Evolutionary conservation across 2,113 vertebrate species (phyloP).

Genomic region (Raja brachyura): DNA sequence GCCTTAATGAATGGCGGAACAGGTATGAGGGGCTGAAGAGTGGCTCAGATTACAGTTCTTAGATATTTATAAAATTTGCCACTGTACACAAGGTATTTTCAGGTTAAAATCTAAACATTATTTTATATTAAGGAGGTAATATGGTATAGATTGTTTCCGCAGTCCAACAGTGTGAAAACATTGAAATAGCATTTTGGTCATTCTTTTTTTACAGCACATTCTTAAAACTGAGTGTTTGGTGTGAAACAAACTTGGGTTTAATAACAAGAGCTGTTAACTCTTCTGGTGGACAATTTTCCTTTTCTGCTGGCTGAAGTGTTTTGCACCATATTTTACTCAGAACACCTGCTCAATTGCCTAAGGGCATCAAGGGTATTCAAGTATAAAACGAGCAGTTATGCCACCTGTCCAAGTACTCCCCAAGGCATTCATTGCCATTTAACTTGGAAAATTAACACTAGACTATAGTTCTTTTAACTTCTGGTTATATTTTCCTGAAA

Average conservation of each 20-base stretch:
- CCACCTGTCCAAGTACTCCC: not conserved
- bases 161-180: not conserved
- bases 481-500: too few species aligned
- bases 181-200: not conserved
- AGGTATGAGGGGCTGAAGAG: too few species aligned
- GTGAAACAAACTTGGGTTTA: not conserved
- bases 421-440: not conserved
- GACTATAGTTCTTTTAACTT: not conserved
- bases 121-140: not conserved
- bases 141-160: not conserved
- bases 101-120: not conserved
- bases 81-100: not conserved
- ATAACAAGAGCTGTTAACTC: not conserved
- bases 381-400: conserved; percentile 2
- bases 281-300: not conserved
- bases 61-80: not conserved
- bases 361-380: not conserved
- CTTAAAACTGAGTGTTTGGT: not conserved
- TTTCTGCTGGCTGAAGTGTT: not conserved
- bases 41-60: too few species aligned
- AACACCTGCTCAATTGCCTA: conserved; percentile 20
- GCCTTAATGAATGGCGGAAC: too few species aligned
- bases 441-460: not conserved
- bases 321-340: not conserved
- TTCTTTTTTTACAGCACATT: not conserved